These are phyloP conservation scores for Drosophila ironensis DNA, from an alignment of 1,140 invertebrate genomes.

Conservation along the genomic window DNA sequence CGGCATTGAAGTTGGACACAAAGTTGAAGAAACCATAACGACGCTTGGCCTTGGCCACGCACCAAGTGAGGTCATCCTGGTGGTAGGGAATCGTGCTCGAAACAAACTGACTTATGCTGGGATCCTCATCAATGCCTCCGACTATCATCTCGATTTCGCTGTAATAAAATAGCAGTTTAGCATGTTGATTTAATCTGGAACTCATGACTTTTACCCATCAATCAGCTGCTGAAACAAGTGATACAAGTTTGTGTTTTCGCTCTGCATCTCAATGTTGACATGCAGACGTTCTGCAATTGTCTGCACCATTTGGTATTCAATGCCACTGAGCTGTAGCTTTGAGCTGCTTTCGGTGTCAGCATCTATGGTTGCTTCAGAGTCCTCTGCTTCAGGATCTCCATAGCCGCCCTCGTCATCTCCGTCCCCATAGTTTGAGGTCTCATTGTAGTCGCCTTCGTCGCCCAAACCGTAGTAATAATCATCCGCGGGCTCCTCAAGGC, in stretches of 20 bases:
- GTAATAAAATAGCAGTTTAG: neutral
- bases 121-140: conserved; percentile 76
- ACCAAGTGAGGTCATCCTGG: conserved; percentile 80
- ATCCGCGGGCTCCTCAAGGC: neutral
- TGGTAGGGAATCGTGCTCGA: conserved; percentile 71
- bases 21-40: conserved; percentile 70
- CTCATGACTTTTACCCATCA: conserved; percentile 73
- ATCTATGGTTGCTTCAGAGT: neutral
- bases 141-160: conserved; percentile 75
- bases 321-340: conserved; percentile 41
- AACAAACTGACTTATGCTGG: conserved; percentile 70
- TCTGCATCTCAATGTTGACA: conserved; percentile 60
- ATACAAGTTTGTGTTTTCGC: conserved; percentile 70
- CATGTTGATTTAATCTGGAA: too few species aligned
- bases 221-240: conserved; percentile 74
- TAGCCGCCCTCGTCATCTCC: conserved; percentile 7
- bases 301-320: conserved; percentile 69
- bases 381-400: neutral
- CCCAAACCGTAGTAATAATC: conserved; percentile 33
- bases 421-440: conserved; percentile 13
- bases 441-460: conserved; percentile 10
- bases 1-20: conserved; percentile 51
- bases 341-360: neutral
- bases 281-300: conserved; percentile 69
- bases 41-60: conserved; percentile 63